Base-by-base conservation (phyloP, 2,797 vertebrate genomes). In the Mastacembelus armatus region DNA sequence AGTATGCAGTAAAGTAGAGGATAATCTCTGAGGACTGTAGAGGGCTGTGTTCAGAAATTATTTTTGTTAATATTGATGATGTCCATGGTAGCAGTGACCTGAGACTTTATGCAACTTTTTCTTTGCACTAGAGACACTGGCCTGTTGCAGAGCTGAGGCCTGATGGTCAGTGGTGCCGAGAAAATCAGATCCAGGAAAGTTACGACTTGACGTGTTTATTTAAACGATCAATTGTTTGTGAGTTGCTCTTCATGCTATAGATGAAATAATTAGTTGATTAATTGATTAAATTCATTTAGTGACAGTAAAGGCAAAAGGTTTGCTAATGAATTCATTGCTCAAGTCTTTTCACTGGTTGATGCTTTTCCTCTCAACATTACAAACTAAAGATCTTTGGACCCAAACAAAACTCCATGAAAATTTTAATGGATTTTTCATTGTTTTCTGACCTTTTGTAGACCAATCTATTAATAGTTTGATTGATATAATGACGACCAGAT, bases 101-200 rank as follows among this genome's bases (percentile, higher is more conserved):
- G 73, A 84, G 77, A 81, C 78, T 84, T 79, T 86, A 91, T 91
- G 89, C 90, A 91, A 90, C 79, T 77, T 84, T 87, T 89, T 72
- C 82, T 92, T 84, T 92, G 87, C 87, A 91, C 85, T 85, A 75
- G 69, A 72, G 66, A 75, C 18, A 62, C 77, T 54, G 66, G 77
- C 70, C 80, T 75, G 66, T 61, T 80, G 83, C 77, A 79, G 76
- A 64, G 80, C 36, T 64, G 71, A 81, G 68, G 80, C 21, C 69
- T 64, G 80, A 42, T 15, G 61, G 70, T 70, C 83, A 68, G 82
- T 73, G 86, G 81, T 88, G 86, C 60, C 54, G 38, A 83, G 75
- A 86, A 66, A 54, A 7, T 47, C 60, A 36, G 4, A 58, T 51
- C 48, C 11, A 16, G 9, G 21, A 3, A 57, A 4, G 5, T 50